These are phyloP conservation scores for Drosophila merina DNA, from an alignment of 2,888 invertebrate genomes.

Conservation along the genomic window DNA sequence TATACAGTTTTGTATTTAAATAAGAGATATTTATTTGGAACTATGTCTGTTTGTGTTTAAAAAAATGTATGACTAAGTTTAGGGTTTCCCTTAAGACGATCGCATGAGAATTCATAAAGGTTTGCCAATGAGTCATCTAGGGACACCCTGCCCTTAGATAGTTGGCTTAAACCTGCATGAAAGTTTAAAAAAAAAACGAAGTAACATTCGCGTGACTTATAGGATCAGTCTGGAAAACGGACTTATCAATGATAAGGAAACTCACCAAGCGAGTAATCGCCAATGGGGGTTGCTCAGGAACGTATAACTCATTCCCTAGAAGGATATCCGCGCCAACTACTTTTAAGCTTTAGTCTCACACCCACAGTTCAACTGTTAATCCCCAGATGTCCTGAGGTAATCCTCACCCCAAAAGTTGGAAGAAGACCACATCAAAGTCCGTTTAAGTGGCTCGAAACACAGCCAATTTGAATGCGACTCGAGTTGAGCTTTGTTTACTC, in stretches of 20 bases:
- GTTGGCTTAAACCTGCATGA: neutral
- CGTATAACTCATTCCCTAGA: neutral
- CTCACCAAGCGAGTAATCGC: conserved; percentile 11
- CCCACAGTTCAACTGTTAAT: conserved; percentile 14
- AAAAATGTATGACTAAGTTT: no score
- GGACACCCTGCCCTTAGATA: neutral
- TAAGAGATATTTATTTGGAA: no score
- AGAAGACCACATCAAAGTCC: conserved; percentile 64
- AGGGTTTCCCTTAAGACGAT: no score
- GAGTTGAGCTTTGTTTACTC: conserved; percentile 43
- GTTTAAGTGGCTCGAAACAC: conserved; percentile 47
- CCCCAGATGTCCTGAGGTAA: conserved; percentile 31
- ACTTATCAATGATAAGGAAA: conserved; percentile 25
- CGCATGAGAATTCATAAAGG: neutral
- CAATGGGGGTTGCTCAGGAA: conserved; percentile 1
- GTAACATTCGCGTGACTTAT: conserved; percentile 45
- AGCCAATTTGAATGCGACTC: conserved; percentile 65
- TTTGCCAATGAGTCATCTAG: neutral
- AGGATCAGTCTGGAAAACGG: conserved; percentile 10
- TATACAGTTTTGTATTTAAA: neutral
- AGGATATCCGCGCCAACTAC: neutral
- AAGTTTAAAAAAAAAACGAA: neutral
- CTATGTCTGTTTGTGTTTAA: no score
- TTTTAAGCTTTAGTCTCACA: neutral
- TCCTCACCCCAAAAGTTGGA: conserved; percentile 6